A percentile compares a stretch with the other conserved stretches of the same genome.
phyloP scores from a whole-genome alignment of 2,888 invertebrate genomes.

The Thecophora atra region DNA sequence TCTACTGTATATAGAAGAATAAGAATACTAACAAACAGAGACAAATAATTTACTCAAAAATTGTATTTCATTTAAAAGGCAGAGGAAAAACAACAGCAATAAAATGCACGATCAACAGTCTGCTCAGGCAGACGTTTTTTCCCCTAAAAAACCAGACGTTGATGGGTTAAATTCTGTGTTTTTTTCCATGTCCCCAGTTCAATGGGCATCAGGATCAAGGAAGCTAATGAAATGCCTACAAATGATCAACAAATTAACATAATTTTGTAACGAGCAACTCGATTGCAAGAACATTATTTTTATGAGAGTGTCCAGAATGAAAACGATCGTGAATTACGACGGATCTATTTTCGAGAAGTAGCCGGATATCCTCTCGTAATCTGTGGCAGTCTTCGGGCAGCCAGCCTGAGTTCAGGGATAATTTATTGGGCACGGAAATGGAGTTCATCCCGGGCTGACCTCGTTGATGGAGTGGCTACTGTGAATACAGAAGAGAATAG shows the following conservation, averaged over 20 bases:
- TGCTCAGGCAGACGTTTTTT: not conserved
- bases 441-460: constrained; percentile 8
- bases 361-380: constrained; percentile 30
- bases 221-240: constrained; percentile 17
- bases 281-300: not conserved
- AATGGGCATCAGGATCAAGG: constrained; percentile 20
- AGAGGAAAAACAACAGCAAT: not conserved
- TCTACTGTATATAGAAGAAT: constrained; percentile 24
- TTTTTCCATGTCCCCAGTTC: not conserved
- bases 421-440: constrained; percentile 29
- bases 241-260: constrained; percentile 11
- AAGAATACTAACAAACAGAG: not conserved
- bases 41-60: constrained; percentile 14
- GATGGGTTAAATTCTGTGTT: not conserved
- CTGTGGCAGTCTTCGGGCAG: not conserved
- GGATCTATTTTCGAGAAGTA: constrained; percentile 6
- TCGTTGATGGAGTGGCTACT: not conserved
- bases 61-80: constrained; percentile 30
- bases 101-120: constrained; percentile 14
- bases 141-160: not conserved
- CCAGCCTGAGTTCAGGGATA: not conserved
- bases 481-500: not conserved
- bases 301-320: not conserved
- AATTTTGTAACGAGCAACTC: not conserved
- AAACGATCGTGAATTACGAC: not conserved